Base-by-base conservation (phyloP, 2,797 vertebrate species). In the Enteromius thamalakanensis region DNA sequence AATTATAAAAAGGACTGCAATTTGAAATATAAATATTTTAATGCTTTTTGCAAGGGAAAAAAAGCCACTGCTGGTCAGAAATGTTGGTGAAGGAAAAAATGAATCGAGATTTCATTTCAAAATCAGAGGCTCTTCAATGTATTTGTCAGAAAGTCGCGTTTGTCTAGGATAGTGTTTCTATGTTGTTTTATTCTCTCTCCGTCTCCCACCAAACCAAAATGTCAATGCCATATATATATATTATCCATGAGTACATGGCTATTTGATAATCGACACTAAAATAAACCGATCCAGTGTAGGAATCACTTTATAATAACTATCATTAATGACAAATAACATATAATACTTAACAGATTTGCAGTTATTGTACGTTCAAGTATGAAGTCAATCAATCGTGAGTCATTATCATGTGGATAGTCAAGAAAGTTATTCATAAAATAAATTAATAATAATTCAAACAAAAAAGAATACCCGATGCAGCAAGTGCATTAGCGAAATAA, bases 21-120 rank as follows among this genome's bases (percentile, higher is more conserved):
- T 84, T 82, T 80, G 80, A n/a, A 74, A 79, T 80, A 67, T 60
- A 34, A 49, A 79, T 64, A 81, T 42, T 69, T 69, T 15, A 64
- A 67, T 17, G 49, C 8, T 12, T 58, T 55, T 80, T 53, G 29
- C 37, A 19, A n/a, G 29, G 9, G 3, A 2, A 19, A 11, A 10
- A 19, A 4, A 51, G 26, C 76, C n/a, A 71, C 85, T 83, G 85
- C 81, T 86, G 81, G 85, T 76, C 85, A 86, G 81, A 78, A 60
- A 74, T 34, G 19, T 55, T 21, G 69, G 62, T 49, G 79, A 26
- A 67, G 65, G 64, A 49, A 55, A 45, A 42, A 55, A 23, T 26
- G 23, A 49, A 21, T 32, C 21, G 51, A n/a, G 40, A 19, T 60
- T 53, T 60, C 53, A 11, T 42, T 76, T 76, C 12, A 76, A 26